phyloP scores from a whole-genome alignment of 1,140 invertebrate species.

The Lamellibrachia luymesi region DNA sequence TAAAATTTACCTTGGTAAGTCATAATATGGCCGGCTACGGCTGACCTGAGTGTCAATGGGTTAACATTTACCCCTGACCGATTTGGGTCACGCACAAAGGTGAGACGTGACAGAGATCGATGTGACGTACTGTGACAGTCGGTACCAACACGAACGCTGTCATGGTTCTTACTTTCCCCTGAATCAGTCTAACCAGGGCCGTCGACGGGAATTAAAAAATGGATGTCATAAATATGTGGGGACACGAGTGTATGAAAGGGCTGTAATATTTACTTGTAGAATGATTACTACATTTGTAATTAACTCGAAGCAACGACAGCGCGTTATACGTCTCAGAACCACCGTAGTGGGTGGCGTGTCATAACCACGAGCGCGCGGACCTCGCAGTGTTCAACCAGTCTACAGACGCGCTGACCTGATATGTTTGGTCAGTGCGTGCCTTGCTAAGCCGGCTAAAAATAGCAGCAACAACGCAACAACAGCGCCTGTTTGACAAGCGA shows the following conservation, averaged over 20 bases:
- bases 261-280: no score
- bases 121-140: neutral
- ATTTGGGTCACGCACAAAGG: neutral
- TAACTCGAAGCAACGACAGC: no score
- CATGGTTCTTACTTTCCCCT: neutral
- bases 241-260: no score
- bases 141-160: neutral
- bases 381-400: neutral
- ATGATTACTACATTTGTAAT: no score
- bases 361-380: no score
- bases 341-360: no score
- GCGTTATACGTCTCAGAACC: no score
- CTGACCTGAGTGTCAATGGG: neutral
- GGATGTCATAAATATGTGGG: no score
- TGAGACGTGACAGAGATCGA: neutral
- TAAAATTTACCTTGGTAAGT: neutral
- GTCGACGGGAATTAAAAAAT: no score
- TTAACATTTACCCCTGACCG: neutral
- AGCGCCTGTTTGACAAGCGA: neutral
- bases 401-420: neutral
- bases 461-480: neutral
- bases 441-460: neutral
- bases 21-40: neutral
- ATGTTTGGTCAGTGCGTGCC: neutral
- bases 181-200: neutral